Percentiles rank a stretch among this genome's conserved stretches.
Conservation (phyloP, 2,888 invertebrate species). For the Cephus rjabovi region DNA sequence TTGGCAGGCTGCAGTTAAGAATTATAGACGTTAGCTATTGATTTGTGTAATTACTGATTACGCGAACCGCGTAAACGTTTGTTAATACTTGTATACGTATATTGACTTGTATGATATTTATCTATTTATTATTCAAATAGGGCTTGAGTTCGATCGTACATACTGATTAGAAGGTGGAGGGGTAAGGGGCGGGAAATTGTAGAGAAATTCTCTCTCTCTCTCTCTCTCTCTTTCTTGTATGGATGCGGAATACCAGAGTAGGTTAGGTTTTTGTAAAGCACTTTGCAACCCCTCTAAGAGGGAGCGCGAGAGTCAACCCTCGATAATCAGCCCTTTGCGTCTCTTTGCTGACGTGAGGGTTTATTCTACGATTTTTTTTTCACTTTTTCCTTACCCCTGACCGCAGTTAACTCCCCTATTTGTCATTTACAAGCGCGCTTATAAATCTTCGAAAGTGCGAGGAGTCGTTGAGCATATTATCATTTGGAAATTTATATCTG, state of each 20-base stretch:
- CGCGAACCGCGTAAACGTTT: neutral
- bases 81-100: neutral
- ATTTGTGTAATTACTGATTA: neutral
- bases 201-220: neutral
- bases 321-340: slow-evolving; percentile 3
- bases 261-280: neutral
- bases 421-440: slow-evolving; percentile 43
- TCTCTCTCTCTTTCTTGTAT: neutral
- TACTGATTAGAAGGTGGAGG: neutral
- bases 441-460: slow-evolving; percentile 39
- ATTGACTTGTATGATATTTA: neutral
- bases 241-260: neutral
- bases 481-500: slow-evolving; percentile 42
- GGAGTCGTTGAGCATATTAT: slow-evolving; percentile 41
- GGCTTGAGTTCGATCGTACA: neutral
- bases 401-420: slow-evolving; percentile 26
- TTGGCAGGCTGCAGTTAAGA: neutral
- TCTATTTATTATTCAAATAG: neutral
- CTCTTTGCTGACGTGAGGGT: slow-evolving; percentile 1
- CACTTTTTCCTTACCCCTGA: neutral
- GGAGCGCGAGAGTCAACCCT: neutral
- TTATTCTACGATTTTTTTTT: neutral
- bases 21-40: neutral
- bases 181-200: neutral
- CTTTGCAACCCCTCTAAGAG: neutral